Evolutionary conservation across 2,797 vertebrate genomes (phyloP).

Genomic region (Toxotes lorentzi): DNA sequence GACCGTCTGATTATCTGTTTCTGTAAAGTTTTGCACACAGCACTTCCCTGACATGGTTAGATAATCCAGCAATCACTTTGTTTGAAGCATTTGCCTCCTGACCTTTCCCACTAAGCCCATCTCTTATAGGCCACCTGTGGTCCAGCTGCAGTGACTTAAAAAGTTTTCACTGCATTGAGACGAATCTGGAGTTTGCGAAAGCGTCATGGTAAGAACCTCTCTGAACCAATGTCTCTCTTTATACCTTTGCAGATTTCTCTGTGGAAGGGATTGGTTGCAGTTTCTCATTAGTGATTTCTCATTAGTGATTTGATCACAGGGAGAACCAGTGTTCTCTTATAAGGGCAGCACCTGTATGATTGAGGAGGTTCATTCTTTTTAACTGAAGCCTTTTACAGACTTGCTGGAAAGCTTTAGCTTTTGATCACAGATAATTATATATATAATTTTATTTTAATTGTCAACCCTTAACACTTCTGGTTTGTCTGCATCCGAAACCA

Average conservation of each 20-base stretch:
- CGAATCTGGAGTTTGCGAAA: constrained; percentile 19
- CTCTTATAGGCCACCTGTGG: neutral
- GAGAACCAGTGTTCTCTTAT: neutral
- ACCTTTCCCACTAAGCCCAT: constrained; percentile 14
- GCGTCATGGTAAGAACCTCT: constrained; percentile 19
- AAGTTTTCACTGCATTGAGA: constrained; percentile 22
- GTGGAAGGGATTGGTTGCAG: constrained; percentile 3
- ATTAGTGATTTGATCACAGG: neutral
- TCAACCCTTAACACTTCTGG: neutral
- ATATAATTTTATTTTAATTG: constrained; percentile 9
- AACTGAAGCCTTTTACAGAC: constrained; percentile 8
- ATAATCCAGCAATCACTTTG: neutral
- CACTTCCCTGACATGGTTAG: neutral
- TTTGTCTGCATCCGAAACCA: constrained; percentile 11
- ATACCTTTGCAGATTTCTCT: constrained; percentile 28
- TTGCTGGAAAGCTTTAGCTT: constrained; percentile 1
- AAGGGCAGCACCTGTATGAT: neutral
- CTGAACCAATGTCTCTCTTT: constrained; percentile 39
- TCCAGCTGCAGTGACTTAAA: constrained; percentile 10
- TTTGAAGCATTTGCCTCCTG: constrained; percentile 7
- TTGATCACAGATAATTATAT: constrained; percentile 6
- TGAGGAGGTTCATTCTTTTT: neutral
- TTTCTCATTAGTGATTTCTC: neutral
- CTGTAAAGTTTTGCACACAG: neutral
- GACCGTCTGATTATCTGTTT: neutral